Percentiles rank a stretch among this genome's conserved stretches.
phyloP scores from a whole-genome alignment of 2,888 invertebrate genomes.

The Leptopterna dolabrata region DNA sequence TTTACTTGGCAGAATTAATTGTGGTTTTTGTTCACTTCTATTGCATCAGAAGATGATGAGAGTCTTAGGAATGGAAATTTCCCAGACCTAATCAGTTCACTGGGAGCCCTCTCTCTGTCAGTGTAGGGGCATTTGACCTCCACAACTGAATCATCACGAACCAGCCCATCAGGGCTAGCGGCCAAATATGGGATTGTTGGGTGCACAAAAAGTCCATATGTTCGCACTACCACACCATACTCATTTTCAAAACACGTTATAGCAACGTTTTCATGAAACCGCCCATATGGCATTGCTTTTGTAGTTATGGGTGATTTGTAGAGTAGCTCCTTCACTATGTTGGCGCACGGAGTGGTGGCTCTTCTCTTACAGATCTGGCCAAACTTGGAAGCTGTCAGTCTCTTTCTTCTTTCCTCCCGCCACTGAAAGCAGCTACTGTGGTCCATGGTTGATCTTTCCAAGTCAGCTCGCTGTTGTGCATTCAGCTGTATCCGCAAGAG shows the following conservation, averaged over 20 bases:
- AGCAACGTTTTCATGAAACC: too few relatives aligned
- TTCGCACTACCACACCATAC: too few relatives aligned
- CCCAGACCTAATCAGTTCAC: too few relatives aligned
- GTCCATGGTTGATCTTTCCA: not conserved
- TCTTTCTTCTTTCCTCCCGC: not conserved
- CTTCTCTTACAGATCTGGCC: not conserved
- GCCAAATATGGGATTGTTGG: not conserved
- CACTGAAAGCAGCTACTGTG: not conserved
- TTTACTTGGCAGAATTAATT: too few relatives aligned
- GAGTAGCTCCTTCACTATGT: not conserved
- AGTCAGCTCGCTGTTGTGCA: not conserved
- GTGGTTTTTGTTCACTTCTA: too few relatives aligned
- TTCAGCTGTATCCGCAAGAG: too few relatives aligned
- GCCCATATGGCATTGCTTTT: too few relatives aligned
- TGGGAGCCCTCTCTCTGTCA: too few relatives aligned
- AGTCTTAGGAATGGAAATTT: too few relatives aligned
- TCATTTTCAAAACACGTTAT: too few relatives aligned
- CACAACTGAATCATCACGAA: not conserved
- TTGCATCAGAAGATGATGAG: too few relatives aligned
- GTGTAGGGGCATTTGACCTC: constrained; percentile 15
- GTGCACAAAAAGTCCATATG: not conserved
- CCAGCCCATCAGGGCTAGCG: not conserved
- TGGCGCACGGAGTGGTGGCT: not conserved
- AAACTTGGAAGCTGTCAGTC: not conserved
- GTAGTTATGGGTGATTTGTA: not conserved